Conservation (phyloP, 2,888 invertebrate genomes). For the Apeira syringaria region DNA sequence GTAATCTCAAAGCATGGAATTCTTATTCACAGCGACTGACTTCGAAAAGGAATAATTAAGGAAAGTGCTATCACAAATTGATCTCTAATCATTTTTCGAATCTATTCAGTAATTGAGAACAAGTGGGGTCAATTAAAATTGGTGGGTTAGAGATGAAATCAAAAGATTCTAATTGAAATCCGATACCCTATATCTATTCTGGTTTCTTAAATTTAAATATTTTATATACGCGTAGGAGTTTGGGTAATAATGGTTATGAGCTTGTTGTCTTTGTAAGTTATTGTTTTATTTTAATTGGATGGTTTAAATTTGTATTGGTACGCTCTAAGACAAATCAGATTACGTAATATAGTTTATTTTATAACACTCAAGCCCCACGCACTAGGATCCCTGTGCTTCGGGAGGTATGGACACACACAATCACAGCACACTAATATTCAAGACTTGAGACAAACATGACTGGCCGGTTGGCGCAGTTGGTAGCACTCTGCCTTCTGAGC, state of each 20-base stretch:
- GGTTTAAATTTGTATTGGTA: background rate
- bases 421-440: too few species aligned
- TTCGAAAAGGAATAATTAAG: conserved; percentile 43
- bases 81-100: conserved; percentile 2
- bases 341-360: background rate
- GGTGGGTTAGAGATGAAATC: conserved; percentile 13
- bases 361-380: too few species aligned
- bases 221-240: conserved; percentile 36
- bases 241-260: conserved; percentile 4
- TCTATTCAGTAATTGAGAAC: background rate
- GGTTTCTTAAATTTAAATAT: conserved; percentile 31
- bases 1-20: conserved; percentile 38
- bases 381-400: too few species aligned
- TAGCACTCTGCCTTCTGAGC: too few species aligned
- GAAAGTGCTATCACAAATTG: conserved; percentile 5
- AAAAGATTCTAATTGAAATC: conserved; percentile 55
- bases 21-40: conserved; percentile 45
- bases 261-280: conserved; percentile 25
- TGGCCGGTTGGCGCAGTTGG: too few species aligned
- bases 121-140: conserved; percentile 5
- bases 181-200: conserved; percentile 49
- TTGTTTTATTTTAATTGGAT: conserved; percentile 28
- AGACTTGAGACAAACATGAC: too few species aligned
- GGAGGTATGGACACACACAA: too few species aligned
- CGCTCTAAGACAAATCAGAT: background rate